These are phyloP conservation scores for Eucera pruinosa DNA, from an alignment of 2,888 invertebrate species.

Conservation along the genomic window DNA sequence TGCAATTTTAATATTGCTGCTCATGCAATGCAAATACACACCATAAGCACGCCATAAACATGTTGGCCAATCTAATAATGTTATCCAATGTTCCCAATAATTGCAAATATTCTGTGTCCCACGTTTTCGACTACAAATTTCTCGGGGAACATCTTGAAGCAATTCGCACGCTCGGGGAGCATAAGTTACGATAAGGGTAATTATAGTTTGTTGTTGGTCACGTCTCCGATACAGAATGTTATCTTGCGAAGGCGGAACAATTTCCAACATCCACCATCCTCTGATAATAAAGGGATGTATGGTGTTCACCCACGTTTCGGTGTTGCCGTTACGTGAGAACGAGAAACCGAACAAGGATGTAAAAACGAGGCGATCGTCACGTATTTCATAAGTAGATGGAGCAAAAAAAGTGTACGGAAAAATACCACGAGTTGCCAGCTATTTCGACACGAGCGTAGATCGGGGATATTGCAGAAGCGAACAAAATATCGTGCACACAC, in stretches of 20 bases:
- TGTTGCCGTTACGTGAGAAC: slow-evolving; percentile 15
- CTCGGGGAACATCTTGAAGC: not conserved
- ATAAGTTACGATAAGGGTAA: slow-evolving; percentile 55
- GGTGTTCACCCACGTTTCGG: not conserved
- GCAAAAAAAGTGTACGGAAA: not conserved
- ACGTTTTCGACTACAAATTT: slow-evolving; percentile 7
- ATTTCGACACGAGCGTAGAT: slow-evolving; percentile 17
- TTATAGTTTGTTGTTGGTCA: slow-evolving; percentile 56
- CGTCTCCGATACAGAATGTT: slow-evolving; percentile 52
- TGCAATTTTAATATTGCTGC: no score
- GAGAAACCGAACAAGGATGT: not conserved
- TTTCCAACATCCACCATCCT: slow-evolving; percentile 12
- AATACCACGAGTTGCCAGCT: not conserved
- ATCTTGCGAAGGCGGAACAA: slow-evolving; percentile 16
- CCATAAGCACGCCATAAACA: no score
- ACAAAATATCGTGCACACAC: slow-evolving; percentile 23
- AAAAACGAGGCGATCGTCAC: slow-evolving; percentile 35
- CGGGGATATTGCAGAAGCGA: slow-evolving; percentile 8
- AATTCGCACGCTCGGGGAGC: slow-evolving; percentile 24
- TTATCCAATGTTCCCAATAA: not conserved
- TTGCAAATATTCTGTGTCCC: not conserved
- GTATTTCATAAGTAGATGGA: slow-evolving; percentile 38
- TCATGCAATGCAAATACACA: no score
- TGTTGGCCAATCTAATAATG: no score
- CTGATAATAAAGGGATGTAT: slow-evolving; percentile 13